Evolutionary conservation across 2,888 invertebrate genomes (phyloP), one percentile per base, ranked within the genome.

Genomic region (Ophion obscuratus): DNA sequence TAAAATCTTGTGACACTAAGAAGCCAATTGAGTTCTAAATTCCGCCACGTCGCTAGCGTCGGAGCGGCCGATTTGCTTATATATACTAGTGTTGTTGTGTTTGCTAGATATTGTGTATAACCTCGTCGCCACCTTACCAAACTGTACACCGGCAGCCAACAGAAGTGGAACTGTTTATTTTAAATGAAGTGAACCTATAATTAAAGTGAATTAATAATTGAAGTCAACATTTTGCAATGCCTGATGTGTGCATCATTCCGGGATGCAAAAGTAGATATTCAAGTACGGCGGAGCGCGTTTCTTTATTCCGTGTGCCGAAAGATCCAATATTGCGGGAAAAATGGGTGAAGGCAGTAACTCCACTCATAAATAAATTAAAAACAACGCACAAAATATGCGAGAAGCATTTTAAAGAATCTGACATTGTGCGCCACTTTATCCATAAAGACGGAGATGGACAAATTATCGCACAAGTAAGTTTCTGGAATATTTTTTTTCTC

Each of bases 401-500:
- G 20, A 64, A 64, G 20, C 64, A 64, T 64, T 64, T 64, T 27
- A 14, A 24, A 9, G 14, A 4, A 27, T 64, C 64, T 9, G 64
- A 64, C 20, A 64, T 64, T 14, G 14, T 64, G 4, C 64, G 64
- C 11, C 27, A 64, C 11, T 64, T 27, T 3, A 14, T 64, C 4
- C 64, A 64, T 64, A 64, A 64, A 64, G 64, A 64, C 20, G 31
- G 27, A 11, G 64, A 24, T 14, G 31, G 64, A 4, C n/a, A 64
- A 20, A 64, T 64, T 64, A 64, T 64, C 64, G 64, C 64, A 11
- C 24, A 64, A 20, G 64, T 27, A 31, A 64, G 27, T 31, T 27
- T 27, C 53, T 53, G 4, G 11, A 2, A 53, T 53, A 53, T 4
- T 17, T 53, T 5, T 53, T 53, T 53, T 17, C 53, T 53, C 17